Base-by-base conservation (phyloP, 2,888 invertebrate species). In the Caenorhabditis sp. region DNA sequence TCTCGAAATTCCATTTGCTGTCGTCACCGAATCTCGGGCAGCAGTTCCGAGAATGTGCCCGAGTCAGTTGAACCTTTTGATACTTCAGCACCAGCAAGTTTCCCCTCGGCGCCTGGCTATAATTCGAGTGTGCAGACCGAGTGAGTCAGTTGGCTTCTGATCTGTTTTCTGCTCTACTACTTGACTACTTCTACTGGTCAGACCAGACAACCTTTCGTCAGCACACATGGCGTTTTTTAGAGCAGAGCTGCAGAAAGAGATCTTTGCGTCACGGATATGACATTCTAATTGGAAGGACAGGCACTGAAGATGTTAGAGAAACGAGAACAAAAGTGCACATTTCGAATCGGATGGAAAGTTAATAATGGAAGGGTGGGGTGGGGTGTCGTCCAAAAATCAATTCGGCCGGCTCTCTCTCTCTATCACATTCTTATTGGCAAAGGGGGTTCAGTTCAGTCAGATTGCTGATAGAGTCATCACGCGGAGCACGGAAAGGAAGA, bases 381-480 rank as follows among this genome's bases (percentile, higher is more conserved):
- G n/a, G n/a, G 40, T 40, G 40, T 22, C 55, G 55, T 55, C 55
- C 55, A 55, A 55, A 55, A 55, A 55, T 55, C 55, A 55, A 55
- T 55, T 28, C 28, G 13, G 32, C 32, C 32, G 32, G n/a, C n/a
- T n/a, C n/a, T n/a, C n/a, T n/a, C n/a, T n/a, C 28, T 55, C 28
- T 26, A 26, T 55, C 55, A n/a, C 28, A 24, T 24, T 24, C 51
- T 13, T 2, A 20, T 9, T 35, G 32, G 56, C 32, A 18, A 18
- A n/a, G 51, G 5, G 51, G 51, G 51, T 51, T 51, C 35, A 20
- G 8, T 56, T 58, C 47, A 28, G n/a, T 47, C 26, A 6, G 40
- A 11, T 6, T 26, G 44, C 24, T 61, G 70, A 71, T 71, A 62
- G 28, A 51, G 22, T 62, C 44, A 68, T 72, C 58, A 69, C 69